Evolutionary conservation across 1,140 invertebrate genomes (phyloP).

Genomic region (Tetramorium alpestre): DNA sequence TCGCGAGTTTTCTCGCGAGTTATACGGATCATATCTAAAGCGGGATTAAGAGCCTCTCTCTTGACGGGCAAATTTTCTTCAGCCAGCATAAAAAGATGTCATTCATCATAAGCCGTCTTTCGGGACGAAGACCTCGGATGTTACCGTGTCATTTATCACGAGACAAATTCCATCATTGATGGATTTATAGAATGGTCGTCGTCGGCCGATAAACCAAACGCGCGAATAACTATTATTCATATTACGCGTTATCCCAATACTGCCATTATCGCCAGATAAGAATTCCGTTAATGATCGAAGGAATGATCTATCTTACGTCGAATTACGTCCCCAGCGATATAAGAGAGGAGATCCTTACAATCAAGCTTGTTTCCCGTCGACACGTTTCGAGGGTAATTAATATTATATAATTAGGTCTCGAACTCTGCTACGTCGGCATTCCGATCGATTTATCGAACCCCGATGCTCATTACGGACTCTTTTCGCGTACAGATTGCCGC

Average conservation of each 20-base stretch:
- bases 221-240: background rate
- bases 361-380: background rate
- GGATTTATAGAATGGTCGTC: background rate
- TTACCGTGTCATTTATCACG: conserved; percentile 35
- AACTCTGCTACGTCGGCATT: background rate
- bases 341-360: background rate
- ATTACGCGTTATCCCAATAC: background rate
- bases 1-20: background rate
- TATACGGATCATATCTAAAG: background rate
- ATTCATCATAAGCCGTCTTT: background rate
- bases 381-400: conserved; percentile 16
- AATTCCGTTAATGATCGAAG: conserved; percentile 2
- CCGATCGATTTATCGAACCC: background rate
- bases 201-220: background rate
- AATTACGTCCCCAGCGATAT: background rate
- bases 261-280: background rate
- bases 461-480: conserved; percentile 14
- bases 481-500: background rate
- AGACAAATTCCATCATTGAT: background rate
- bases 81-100: background rate
- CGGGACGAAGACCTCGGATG: background rate
- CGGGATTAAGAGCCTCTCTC: background rate
- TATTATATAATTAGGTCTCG: conserved; percentile 2
- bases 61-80: conserved; percentile 11
- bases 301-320: background rate